Percentiles rank a stretch among this genome's conserved stretches.
Conservation (phyloP, 2,113 vertebrate genomes). For the Proteles cristata region DNA sequence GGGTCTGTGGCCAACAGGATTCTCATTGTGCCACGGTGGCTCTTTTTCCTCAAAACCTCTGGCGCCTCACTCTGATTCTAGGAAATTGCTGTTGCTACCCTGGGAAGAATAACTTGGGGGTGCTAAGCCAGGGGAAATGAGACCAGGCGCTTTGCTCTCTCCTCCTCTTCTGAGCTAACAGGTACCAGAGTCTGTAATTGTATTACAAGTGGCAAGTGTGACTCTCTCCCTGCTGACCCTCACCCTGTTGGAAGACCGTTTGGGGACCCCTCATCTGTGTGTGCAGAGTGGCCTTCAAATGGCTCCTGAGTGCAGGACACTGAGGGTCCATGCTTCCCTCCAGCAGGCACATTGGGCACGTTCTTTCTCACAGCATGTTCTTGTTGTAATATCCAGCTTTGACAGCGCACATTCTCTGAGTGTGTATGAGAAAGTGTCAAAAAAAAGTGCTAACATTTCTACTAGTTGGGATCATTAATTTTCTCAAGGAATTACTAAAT, state of each 20-base stretch:
- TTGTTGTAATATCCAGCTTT: constrained; percentile 51
- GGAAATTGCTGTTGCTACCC: not conserved
- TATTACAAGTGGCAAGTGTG: too few relatives aligned
- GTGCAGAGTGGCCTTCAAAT: not conserved
- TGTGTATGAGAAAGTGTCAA: constrained; percentile 58
- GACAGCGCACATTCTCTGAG: constrained; percentile 35
- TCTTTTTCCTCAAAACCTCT: not conserved
- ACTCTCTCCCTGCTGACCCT: not conserved
- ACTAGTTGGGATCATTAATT: constrained; percentile 74
- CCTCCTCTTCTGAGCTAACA: not conserved
- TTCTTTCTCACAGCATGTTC: constrained; percentile 44
- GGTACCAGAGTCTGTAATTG: not conserved
- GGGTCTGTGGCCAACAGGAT: not conserved
- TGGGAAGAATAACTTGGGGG: not conserved
- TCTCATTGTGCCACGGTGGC: not conserved
- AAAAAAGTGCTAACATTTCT: constrained; percentile 75
- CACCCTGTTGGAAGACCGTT: not conserved
- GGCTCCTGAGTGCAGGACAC: not conserved
- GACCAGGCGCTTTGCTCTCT: not conserved
- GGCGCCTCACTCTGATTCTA: not conserved
- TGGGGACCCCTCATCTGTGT: not conserved
- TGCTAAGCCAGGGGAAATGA: not conserved
- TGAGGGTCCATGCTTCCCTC: not conserved
- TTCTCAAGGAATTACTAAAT: constrained; percentile 76
- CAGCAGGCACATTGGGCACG: constrained; percentile 51